Percentiles rank a stretch among this genome's conserved stretches.
Evolutionary conservation across 2,888 invertebrate genomes (phyloP).

Genomic region (Xylophagus ater): DNA sequence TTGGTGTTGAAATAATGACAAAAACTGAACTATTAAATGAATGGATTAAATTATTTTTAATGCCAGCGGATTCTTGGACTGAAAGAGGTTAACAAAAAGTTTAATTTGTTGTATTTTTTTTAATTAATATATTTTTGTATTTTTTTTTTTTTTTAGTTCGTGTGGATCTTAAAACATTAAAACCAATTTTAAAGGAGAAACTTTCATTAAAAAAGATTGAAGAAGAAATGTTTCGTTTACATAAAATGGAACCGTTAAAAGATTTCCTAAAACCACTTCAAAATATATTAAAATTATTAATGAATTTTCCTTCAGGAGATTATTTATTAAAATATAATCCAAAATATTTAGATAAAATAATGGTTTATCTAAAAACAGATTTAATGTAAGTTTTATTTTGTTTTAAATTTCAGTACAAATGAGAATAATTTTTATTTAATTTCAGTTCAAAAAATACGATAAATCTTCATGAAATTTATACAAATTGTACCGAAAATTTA

Average conservation of each 20-base stretch:
- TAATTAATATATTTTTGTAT: not conserved
- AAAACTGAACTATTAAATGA: conserved; percentile 19
- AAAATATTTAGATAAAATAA: conserved; percentile 8
- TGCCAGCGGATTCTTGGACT: conserved; percentile 17
- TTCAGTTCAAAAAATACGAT: conserved; percentile 1
- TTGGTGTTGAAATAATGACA: conserved; percentile 21
- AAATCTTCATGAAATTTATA: conserved; percentile 4
- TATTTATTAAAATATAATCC: conserved; percentile 12
- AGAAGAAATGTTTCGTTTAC: conserved; percentile 9
- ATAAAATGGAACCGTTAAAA: conserved; percentile 6
- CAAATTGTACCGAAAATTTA: not conserved
- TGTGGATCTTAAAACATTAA: conserved; percentile 8
- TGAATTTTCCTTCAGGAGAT: conserved; percentile 13
- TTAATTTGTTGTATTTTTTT: no score
- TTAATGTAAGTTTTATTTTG: conserved; percentile 4
- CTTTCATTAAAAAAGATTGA: conserved; percentile 11
- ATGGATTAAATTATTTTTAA: conserved; percentile 20
- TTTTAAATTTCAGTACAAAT: not conserved
- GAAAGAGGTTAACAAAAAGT: conserved; percentile 21
- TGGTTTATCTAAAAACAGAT: conserved; percentile 8
- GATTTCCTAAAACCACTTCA: conserved; percentile 5
- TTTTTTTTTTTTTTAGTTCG: conserved; percentile 9
- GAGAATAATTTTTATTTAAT: conserved; percentile 1
- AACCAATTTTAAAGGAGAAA: conserved; percentile 6
- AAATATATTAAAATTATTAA: conserved; percentile 5